Evolutionary conservation across 2,113 vertebrate genomes (phyloP), one percentile per base, ranked within the genome.

Genomic region (Trichomycterus rosablanca): DNA sequence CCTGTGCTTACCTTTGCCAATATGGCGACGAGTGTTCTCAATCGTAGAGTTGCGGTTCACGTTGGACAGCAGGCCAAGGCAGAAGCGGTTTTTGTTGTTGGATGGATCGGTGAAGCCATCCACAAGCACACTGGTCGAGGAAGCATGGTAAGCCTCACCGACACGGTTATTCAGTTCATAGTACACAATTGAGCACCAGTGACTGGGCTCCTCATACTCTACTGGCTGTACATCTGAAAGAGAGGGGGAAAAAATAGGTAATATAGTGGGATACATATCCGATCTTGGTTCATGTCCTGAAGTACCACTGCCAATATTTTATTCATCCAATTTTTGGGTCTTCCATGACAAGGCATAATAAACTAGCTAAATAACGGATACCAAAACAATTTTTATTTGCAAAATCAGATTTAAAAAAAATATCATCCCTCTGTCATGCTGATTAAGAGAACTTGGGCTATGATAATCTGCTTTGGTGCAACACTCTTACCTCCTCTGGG

Each of bases 121-220:
- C 14, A 97, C 93, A 32, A 98, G 85, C 52, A 97, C 91, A n/a
- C 92, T 95, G 64, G 94, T 97, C 14, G 93, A 96, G 49, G 93
- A 97, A 16, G 95, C 95, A 10, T 95, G 94, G 75, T 97, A 97
- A 55, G 94, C 94, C 70, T 97, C 95, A 5, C 94, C 95, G 18
- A 97, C 95, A 15, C 93, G 89, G 63, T 96, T 95, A 69, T 97
- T 97, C 70, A 97, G 84, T 76, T 97, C 95, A 3, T 98, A 98
- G 84, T 96, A 97, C 66, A 98, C 93, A 60, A 97, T 98, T n/a
- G 94, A 95, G 85, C 95, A 97, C 95, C 95, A 97, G 81, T 97
- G 91, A 66, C 91, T 93, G 28, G 95, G 94, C 51, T 98, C 93
- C 70, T 96, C 91, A 35, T 97, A 95, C 76, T 97, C 94, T 78